phyloP scores from a whole-genome alignment of 2,113 vertebrate species.

The Carlito syrichta region DNA sequence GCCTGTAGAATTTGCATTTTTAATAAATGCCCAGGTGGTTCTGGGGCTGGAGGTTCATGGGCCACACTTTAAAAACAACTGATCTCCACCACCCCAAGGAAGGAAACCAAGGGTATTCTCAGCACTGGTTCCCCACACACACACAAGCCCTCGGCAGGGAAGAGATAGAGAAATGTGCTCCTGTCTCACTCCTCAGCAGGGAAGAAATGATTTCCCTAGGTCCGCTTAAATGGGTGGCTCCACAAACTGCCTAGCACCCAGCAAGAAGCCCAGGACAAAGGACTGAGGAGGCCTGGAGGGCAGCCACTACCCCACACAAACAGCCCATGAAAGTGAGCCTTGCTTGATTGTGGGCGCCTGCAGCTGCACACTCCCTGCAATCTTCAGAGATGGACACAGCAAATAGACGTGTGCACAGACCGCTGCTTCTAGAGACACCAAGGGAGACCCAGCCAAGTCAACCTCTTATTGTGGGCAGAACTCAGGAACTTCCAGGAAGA shows the following conservation, averaged over 20 bases:
- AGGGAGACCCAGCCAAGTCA: background rate
- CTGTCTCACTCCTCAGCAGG: background rate
- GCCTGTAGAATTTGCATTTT: background rate
- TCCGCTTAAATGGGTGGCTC: background rate
- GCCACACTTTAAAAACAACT: background rate
- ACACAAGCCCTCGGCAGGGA: background rate
- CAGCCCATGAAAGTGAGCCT: background rate
- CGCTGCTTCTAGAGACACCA: background rate
- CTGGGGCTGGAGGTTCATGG: background rate
- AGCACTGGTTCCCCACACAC: background rate
- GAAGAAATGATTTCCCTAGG: background rate
- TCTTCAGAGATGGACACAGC: background rate
- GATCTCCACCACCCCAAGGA: background rate
- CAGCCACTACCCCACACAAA: background rate
- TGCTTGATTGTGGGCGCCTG: background rate
- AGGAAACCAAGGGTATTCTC: background rate
- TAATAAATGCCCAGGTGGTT: background rate
- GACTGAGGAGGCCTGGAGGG: background rate
- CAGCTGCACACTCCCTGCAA: too few species aligned
- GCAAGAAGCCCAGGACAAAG: constrained; percentile 29
- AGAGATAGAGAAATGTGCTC: background rate
- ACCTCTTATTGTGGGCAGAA: background rate
- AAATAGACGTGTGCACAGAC: background rate
- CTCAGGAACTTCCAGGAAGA: background rate
- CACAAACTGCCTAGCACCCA: background rate